Evolutionary conservation across 92 coral and sea anemone species (phyloP).

Genomic region (Heteractis magnifica): DNA sequence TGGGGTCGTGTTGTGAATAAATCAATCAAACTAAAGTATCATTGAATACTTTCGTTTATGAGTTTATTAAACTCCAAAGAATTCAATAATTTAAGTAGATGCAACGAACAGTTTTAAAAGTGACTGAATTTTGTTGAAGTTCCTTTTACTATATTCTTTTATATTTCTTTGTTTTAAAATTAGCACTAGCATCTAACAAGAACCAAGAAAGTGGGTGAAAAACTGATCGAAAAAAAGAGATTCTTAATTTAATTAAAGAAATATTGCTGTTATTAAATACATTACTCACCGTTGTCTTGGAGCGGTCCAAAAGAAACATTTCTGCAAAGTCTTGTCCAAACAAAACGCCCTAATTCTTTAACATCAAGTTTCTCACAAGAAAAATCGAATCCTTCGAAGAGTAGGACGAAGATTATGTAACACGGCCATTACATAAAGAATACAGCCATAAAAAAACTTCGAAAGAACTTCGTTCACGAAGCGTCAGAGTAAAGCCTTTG

Average conservation of each 20-base stretch:
- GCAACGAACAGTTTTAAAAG: neutral
- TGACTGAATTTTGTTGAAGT: too few relatives aligned
- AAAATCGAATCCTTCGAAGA: neutral
- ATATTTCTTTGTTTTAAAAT: neutral
- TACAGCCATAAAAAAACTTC: neutral
- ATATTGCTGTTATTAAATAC: neutral
- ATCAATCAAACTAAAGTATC: neutral
- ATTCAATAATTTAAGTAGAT: neutral
- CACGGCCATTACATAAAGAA: neutral
- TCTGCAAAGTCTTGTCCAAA: neutral
- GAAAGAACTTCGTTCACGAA: neutral
- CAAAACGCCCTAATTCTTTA: neutral
- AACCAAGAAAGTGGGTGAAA: neutral
- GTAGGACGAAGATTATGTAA: neutral
- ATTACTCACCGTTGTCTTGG: slow-evolving; percentile 51
- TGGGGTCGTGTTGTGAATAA: neutral
- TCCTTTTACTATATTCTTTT: neutral
- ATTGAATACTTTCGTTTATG: neutral
- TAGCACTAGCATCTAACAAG: neutral
- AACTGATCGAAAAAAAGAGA: neutral
- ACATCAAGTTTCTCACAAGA: neutral
- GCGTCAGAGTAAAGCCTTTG: neutral
- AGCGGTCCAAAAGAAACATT: slow-evolving; percentile 64
- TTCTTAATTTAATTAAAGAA: neutral
- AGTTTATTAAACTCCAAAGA: neutral